Percentiles rank a stretch among this genome's conserved stretches.
Conservation (phyloP, 92 coral and sea anemone species). For the Zoanthus solanderi region DNA sequence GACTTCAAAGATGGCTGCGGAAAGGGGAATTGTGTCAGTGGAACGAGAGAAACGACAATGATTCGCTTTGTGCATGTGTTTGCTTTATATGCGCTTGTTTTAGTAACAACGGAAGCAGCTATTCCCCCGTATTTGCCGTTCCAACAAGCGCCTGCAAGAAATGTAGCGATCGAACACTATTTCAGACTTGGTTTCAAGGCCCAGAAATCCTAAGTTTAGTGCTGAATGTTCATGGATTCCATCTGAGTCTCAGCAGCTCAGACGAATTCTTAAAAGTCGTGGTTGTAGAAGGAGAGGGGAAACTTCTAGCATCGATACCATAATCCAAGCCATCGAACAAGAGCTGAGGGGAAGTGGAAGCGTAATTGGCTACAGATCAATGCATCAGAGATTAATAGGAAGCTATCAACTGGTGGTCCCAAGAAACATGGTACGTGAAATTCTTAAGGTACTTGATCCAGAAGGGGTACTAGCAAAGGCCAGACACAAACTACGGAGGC, state of each 20-base stretch:
- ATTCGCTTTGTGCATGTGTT: not conserved
- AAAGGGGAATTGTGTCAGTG: no score
- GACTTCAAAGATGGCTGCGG: not conserved
- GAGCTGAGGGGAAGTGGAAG: constrained; percentile 64
- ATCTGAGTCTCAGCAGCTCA: constrained; percentile 70
- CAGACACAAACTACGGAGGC: constrained; percentile 24
- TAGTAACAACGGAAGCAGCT: constrained; percentile 45
- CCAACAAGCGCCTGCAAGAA: constrained; percentile 41
- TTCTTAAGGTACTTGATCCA: constrained; percentile 47
- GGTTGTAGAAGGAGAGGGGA: constrained; percentile 64
- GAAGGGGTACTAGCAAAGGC: constrained; percentile 56
- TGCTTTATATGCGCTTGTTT: constrained; percentile 8
- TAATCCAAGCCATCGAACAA: constrained; percentile 20
- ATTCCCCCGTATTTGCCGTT: constrained; percentile 64
- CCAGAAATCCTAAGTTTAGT: constrained; percentile 64
- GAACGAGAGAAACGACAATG: not conserved
- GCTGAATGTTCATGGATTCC: constrained; percentile 41
- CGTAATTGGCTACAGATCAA: not conserved
- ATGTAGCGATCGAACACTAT: constrained; percentile 69
- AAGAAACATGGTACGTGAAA: constrained; percentile 53
- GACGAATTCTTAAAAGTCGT: constrained; percentile 60
- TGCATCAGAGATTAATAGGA: constrained; percentile 58
- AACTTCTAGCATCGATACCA: not conserved
- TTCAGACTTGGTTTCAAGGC: constrained; percentile 68
- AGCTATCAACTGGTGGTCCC: constrained; percentile 40